These are phyloP conservation scores for Helleia helle DNA, from an alignment of 2,888 invertebrate genomes.

Conservation along the genomic window DNA sequence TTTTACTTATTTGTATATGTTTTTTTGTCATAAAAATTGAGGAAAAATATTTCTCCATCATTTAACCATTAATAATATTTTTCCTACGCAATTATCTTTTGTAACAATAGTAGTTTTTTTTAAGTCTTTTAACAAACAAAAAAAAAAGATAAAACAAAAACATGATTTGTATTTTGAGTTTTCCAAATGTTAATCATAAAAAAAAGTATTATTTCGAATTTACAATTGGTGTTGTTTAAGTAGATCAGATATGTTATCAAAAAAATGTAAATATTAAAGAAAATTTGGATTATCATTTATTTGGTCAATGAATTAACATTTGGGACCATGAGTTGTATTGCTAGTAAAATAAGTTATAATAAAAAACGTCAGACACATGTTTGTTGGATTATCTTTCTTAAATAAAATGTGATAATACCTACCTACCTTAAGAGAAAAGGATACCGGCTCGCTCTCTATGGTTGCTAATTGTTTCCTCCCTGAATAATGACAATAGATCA, in stretches of 20 bases:
- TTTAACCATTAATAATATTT: no score
- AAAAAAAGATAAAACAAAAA: conserved; percentile 4
- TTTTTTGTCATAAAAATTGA: conserved; percentile 5
- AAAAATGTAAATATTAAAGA: conserved; percentile 6
- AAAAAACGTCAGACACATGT: background rate
- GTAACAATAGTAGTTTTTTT: no score
- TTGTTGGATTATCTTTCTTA: no score
- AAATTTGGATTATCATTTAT: conserved; percentile 8
- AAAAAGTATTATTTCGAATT: conserved; percentile 3
- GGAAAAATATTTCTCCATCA: no score
- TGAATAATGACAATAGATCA: no score
- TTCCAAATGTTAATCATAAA: conserved; percentile 10
- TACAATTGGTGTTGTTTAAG: background rate
- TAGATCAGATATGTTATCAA: no score
- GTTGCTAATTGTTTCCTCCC: no score
- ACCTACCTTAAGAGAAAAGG: no score
- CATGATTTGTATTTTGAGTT: background rate
- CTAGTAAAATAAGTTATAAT: conserved; percentile 11
- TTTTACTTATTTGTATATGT: conserved; percentile 1
- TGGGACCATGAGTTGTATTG: conserved; percentile 16
- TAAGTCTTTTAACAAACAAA: no score
- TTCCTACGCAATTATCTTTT: no score
- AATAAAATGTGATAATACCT: no score
- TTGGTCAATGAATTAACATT: conserved; percentile 16
- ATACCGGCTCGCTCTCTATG: no score